A percentile compares a stretch with the other conserved stretches of the same genome.
Evolutionary conservation across 2,113 vertebrate species (phyloP).

Genomic region (Marmota monax): DNA sequence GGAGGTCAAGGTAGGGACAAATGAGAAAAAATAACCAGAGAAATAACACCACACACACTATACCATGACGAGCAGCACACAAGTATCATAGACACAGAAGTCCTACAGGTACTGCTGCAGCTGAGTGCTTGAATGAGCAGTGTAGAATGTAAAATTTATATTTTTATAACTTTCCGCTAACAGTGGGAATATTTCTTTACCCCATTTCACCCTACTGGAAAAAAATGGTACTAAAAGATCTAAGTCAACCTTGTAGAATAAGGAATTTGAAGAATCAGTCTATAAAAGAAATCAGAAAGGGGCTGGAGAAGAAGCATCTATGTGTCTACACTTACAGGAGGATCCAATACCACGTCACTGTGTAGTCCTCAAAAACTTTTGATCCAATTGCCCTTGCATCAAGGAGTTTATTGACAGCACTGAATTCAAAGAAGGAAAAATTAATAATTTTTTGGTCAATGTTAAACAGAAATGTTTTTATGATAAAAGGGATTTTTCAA

Average conservation of each 20-base stretch:
- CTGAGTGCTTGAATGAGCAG: not conserved
- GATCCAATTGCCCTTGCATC: slow-evolving; percentile 92
- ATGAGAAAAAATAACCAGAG: slow-evolving; percentile 8
- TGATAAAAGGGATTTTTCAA: slow-evolving; percentile 43
- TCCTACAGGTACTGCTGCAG: not conserved
- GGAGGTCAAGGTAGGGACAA: not conserved
- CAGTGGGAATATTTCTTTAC: not conserved
- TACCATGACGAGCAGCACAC: not conserved
- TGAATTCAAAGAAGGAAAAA: slow-evolving; percentile 83
- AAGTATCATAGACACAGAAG: not conserved
- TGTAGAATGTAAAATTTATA: not conserved
- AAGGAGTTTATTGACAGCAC: slow-evolving; percentile 92
- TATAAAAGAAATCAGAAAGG: not conserved
- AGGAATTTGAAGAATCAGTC: not conserved
- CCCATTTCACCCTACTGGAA: not conserved
- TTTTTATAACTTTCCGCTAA: not conserved
- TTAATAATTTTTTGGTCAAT: slow-evolving; percentile 36
- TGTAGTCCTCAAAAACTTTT: slow-evolving; percentile 97
- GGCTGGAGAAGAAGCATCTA: not conserved
- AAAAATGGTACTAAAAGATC: slow-evolving; percentile 31
- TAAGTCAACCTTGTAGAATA: not conserved
- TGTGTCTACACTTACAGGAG: slow-evolving; percentile 91
- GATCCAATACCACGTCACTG: slow-evolving; percentile 97
- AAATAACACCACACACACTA: not conserved
- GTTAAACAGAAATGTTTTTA: slow-evolving; percentile 34